Percentiles rank a stretch among this genome's conserved stretches.
Evolutionary conservation across 2,888 invertebrate species (phyloP).

Genomic region (Thumatha senex): DNA sequence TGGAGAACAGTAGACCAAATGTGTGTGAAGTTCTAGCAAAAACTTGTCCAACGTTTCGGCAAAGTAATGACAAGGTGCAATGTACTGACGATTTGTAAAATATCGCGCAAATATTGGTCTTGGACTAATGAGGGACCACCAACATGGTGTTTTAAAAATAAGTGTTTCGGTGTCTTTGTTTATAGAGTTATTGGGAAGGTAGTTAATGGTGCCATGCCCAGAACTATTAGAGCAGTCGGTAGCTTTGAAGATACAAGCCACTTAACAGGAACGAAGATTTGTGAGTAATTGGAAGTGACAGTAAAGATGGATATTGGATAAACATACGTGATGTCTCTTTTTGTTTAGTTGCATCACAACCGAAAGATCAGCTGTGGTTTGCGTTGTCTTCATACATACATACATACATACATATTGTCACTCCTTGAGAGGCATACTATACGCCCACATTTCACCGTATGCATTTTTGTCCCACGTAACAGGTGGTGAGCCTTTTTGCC

Average conservation of each 20-base stretch:
- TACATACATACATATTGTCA: too few relatives aligned
- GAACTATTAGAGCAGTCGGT: slow-evolving; percentile 3
- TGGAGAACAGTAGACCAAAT: not conserved
- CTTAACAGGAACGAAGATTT: slow-evolving; percentile 2
- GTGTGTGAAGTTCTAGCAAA: slow-evolving; percentile 25
- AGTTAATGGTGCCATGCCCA: slow-evolving; percentile 5
- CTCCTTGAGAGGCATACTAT: too few relatives aligned
- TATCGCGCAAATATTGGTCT: slow-evolving; percentile 63
- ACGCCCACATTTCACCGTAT: too few relatives aligned
- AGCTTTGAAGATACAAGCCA: slow-evolving; percentile 8
- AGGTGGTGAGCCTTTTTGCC: too few relatives aligned
- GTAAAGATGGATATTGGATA: not conserved
- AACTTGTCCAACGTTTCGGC: slow-evolving; percentile 54
- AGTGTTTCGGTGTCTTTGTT: slow-evolving; percentile 21
- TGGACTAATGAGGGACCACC: slow-evolving; percentile 59
- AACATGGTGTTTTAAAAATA: slow-evolving; percentile 33
- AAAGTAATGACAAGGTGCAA: slow-evolving; percentile 59
- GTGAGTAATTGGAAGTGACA: not conserved
- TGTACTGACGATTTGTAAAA: slow-evolving; percentile 46
- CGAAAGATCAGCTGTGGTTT: too few relatives aligned
- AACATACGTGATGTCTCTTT: not conserved
- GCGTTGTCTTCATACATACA: too few relatives aligned
- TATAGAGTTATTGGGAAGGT: slow-evolving; percentile 18
- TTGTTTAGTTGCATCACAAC: not conserved
- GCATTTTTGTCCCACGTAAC: too few relatives aligned